Evolutionary conservation across 2,797 vertebrate genomes (phyloP).

Genomic region (Coregonus sp.): DNA sequence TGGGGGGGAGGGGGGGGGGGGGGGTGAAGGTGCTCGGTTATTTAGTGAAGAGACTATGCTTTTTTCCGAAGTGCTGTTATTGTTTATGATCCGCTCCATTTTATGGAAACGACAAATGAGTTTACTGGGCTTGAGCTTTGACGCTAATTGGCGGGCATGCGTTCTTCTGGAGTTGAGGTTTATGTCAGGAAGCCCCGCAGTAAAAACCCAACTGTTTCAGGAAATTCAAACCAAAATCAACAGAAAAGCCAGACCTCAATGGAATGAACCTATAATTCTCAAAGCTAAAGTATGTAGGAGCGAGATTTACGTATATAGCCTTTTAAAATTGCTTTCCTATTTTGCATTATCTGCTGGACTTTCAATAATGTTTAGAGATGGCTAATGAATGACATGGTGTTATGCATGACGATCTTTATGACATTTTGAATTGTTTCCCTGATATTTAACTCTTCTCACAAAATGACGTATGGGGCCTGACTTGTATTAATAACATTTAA

Average conservation of each 20-base stretch:
- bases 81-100: conserved; percentile 96
- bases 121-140: conserved; percentile 90
- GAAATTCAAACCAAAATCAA: conserved; percentile 91
- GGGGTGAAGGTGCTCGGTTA: conserved; percentile 55
- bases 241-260: conserved; percentile 78
- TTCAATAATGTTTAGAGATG: conserved; percentile 55
- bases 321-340: conserved; percentile 77
- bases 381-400: conserved; percentile 65
- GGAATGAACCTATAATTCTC: conserved; percentile 83
- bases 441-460: no score
- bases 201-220: conserved; percentile 97
- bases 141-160: conserved; percentile 98
- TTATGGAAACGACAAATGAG: conserved; percentile 86
- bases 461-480: no score
- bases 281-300: conserved; percentile 77
- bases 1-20: conserved; percentile 24
- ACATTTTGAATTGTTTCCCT: conserved; percentile 45
- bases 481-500: no score
- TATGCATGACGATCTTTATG: conserved; percentile 57
- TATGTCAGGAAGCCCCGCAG: conserved; percentile 96
- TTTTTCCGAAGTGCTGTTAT: conserved; percentile 84
- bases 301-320: conserved; percentile 78
- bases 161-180: conserved; percentile 92
- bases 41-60: conserved; percentile 76
- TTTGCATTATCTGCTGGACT: conserved; percentile 72